Evolutionary conservation across 30 jellyfish, hydroid and myxozoan species (phyloP).

Genomic region (Rhopilema esculentum): DNA sequence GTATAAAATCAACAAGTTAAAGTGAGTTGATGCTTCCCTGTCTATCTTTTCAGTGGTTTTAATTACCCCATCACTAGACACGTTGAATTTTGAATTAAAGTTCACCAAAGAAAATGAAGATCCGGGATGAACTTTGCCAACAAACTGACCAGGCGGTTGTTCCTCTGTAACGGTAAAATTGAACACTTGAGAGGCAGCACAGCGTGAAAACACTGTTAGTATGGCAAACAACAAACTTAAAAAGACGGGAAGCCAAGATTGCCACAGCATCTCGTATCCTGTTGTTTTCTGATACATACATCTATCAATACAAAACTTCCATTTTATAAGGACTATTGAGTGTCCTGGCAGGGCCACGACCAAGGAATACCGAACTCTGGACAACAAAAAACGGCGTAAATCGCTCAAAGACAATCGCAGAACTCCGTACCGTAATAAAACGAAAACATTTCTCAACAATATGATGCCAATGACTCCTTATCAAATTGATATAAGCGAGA

Average conservation of each 20-base stretch:
- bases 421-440: background rate
- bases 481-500: background rate
- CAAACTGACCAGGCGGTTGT: slow-evolving; percentile 70
- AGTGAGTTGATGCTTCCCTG: slow-evolving; percentile 2
- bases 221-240: background rate
- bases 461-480: background rate
- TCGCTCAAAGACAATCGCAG: background rate
- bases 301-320: background rate
- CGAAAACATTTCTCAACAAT: background rate
- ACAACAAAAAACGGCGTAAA: background rate
- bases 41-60: slow-evolving; percentile 22
- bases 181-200: slow-evolving; percentile 13
- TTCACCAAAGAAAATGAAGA: background rate
- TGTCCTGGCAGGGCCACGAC: background rate
- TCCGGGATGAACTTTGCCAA: slow-evolving; percentile 45
- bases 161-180: slow-evolving; percentile 74
- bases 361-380: background rate
- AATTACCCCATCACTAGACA: slow-evolving; percentile 41
- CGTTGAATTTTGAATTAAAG: background rate
- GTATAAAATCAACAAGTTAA: background rate
- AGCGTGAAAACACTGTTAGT: slow-evolving; percentile 7
- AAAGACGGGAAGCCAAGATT: background rate
- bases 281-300: background rate
- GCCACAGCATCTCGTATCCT: slow-evolving; percentile 35
- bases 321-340: slow-evolving; percentile 15